A percentile compares a stretch with the other conserved stretches of the same genome.
phyloP scores from a whole-genome alignment of 2,888 invertebrate genomes.

The Acronicta alni region DNA sequence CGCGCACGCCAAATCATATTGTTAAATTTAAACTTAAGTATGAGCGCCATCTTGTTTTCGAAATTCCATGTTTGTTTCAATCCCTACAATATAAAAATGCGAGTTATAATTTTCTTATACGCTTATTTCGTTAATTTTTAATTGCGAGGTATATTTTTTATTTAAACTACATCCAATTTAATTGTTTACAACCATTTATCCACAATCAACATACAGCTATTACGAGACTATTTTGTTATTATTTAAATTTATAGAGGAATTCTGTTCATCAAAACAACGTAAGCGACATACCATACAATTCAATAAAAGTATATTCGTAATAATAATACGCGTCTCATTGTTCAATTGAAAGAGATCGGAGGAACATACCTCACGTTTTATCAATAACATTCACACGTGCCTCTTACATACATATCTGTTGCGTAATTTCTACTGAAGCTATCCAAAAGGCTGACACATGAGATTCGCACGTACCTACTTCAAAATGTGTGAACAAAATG shows the following conservation, averaged over 20 bases:
- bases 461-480: slow-evolving; percentile 15
- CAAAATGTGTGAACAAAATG: slow-evolving; percentile 30
- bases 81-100: too few species aligned
- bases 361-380: slow-evolving; percentile 41
- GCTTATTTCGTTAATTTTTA: too few species aligned
- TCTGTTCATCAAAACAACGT: slow-evolving; percentile 13
- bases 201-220: neutral
- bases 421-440: slow-evolving; percentile 24
- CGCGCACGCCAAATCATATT: too few species aligned
- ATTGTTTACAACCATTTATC: too few species aligned
- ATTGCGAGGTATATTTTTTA: too few species aligned
- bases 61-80: too few species aligned
- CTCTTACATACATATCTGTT: slow-evolving; percentile 29
- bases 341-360: slow-evolving; percentile 34
- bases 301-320: slow-evolving; percentile 14
- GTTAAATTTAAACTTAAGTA: too few species aligned
- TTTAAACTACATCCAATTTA: too few species aligned
- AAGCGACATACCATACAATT: slow-evolving; percentile 3
- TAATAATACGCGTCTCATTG: slow-evolving; percentile 29
- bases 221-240: neutral
- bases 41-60: too few species aligned
- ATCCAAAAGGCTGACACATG: slow-evolving; percentile 15
- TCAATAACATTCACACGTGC: slow-evolving; percentile 43
- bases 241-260: slow-evolving; percentile 8
- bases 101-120: too few species aligned